Evolutionary conservation across 2,113 vertebrate genomes (phyloP).

Genomic region (Lichenostomus cassidix): DNA sequence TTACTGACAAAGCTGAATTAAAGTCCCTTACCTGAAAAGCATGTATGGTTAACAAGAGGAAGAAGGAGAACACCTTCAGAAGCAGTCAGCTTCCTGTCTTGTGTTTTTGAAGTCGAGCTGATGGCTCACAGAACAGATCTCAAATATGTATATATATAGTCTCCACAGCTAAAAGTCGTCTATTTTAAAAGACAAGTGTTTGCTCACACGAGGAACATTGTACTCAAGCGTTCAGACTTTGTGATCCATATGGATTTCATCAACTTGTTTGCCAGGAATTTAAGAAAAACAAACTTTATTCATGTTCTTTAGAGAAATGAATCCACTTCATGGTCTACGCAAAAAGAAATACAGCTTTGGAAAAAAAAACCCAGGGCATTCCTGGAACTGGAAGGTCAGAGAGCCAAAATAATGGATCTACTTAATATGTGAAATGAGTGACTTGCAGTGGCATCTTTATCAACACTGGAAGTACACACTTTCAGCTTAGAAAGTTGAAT

Average conservation of each 20-base stretch:
- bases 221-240: background rate
- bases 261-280: conserved; percentile 62
- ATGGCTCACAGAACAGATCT: conserved; percentile 16
- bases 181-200: conserved; percentile 64
- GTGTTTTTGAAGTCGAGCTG: conserved; percentile 6
- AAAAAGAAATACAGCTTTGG: conserved; percentile 29
- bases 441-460: conserved; percentile 10
- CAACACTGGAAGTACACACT: background rate
- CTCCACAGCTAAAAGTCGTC: background rate
- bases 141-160: conserved; percentile 43
- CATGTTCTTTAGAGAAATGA: conserved; percentile 39
- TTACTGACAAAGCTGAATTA: background rate
- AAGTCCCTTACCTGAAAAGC: background rate
- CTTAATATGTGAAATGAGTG: conserved; percentile 1
- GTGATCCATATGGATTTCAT: conserved; percentile 66
- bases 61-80: conserved; percentile 30
- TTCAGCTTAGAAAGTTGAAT: conserved; percentile 4
- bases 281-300: conserved; percentile 63
- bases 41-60: background rate
- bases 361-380: background rate
- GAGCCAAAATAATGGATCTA: conserved; percentile 28
- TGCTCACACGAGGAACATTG: conserved; percentile 37
- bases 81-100: conserved; percentile 44
- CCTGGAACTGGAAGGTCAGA: conserved; percentile 26
- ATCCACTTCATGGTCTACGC: background rate